Percentiles rank a stretch among this genome's conserved stretches.
Evolutionary conservation across 2,797 vertebrate species (phyloP).

Genomic region (Eidolon dupreanum): DNA sequence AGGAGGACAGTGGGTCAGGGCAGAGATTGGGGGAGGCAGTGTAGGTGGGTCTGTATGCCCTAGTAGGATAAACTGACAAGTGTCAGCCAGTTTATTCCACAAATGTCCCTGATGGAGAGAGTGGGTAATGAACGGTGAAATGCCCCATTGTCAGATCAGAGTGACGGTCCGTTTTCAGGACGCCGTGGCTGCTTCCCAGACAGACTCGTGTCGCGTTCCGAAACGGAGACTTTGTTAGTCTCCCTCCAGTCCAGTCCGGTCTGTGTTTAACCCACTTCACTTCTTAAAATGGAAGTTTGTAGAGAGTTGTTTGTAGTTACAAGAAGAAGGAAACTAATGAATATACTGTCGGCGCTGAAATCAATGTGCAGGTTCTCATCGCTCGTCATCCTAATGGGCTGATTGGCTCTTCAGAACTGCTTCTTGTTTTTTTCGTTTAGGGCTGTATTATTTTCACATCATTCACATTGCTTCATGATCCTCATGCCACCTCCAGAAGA

Average conservation of each 20-base stretch:
- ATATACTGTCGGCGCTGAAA: not conserved
- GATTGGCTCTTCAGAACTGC: conserved; percentile 43
- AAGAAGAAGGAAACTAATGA: not conserved
- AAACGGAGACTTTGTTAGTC: not conserved
- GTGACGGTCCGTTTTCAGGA: not conserved
- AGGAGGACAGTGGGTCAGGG: not conserved
- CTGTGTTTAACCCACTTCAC: not conserved
- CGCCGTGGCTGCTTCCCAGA: not conserved
- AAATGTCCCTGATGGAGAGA: not conserved
- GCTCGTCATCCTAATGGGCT: not conserved
- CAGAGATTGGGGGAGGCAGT: not conserved
- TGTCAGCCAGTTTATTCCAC: not conserved
- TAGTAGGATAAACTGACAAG: not conserved
- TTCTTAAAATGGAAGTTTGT: not conserved
- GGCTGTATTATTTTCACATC: conserved; percentile 40
- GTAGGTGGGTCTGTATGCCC: not conserved
- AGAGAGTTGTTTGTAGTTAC: not conserved
- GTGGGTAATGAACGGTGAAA: not conserved
- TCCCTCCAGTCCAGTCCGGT: not conserved
- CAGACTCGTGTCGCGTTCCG: not conserved
- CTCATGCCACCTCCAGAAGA: not conserved
- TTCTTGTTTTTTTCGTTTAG: conserved; percentile 60
- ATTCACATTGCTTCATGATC: not conserved
- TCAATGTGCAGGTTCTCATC: not conserved
- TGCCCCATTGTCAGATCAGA: not conserved